Evolutionary conservation across 92 coral and sea anemone genomes (phyloP), one percentile per base, ranked within the genome.

Genomic region (Galaxea fascicularis): DNA sequence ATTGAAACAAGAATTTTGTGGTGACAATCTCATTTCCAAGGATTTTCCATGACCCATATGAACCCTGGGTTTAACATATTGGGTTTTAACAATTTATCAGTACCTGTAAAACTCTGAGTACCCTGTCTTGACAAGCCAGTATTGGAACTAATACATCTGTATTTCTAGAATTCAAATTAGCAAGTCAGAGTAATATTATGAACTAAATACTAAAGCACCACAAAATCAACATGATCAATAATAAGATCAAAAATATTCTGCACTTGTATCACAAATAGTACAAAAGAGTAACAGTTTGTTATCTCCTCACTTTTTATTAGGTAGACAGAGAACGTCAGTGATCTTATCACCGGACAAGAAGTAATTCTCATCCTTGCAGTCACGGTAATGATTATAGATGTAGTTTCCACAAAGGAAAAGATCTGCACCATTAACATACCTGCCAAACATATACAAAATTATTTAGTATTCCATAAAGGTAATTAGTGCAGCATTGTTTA

Each of bases 361-460:
- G 80, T 96, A 96, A 92, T 95, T 94, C 65, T 96, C 96, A 83
- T 96, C 99, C 74, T 96, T 94, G 76, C 99, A 96, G 77, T 96
- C 99, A 60, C 82, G 88, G 78, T 96, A 96, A 87, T 96, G 99
- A 89, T 96, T 96, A 74, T 96, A 96, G 79, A 96, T 96, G 88
- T 96, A 96, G 85, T 95, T 96, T 68, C 99, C 99, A 93, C 99
- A 96, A 65, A 96, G 93, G 62, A 94, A 86, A 15, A 96, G 91
- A 77, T 96, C 98, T 26, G 99, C 78, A n/a, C 96, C 99, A 92
- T 56, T 89, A 29, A 94, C 99, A 90, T 83, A 94, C 99, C 99
- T 96, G 53, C 49, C 41, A 56, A 65, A 41, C 77, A 77, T 66
- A 1, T 14, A 8, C 8, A 4, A 22, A 8, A 1, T 21, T 0